phyloP scores from a whole-genome alignment of 2,888 invertebrate species.

The Odontomyia ornata region DNA sequence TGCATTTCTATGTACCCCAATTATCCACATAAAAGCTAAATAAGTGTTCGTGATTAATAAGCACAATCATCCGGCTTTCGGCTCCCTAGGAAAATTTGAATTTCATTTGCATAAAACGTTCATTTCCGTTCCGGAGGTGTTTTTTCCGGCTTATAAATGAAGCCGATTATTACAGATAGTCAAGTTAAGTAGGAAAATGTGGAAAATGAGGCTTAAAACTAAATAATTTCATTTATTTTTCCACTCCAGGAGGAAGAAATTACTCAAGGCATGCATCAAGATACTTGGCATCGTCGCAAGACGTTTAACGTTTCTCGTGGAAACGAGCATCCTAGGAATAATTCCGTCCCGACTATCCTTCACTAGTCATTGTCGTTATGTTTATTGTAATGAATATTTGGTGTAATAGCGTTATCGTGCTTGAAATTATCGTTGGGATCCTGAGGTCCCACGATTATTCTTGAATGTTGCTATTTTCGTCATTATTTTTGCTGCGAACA shows the following conservation, averaged over 20 bases:
- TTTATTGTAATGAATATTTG: slow-evolving; percentile 24
- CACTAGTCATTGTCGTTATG: slow-evolving; percentile 19
- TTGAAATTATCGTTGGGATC: not conserved
- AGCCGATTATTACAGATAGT: slow-evolving; percentile 19
- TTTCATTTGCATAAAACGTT: slow-evolving; percentile 28
- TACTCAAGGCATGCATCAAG: not conserved
- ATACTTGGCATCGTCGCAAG: not conserved
- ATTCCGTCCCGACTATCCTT: not conserved
- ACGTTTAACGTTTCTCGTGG: not conserved
- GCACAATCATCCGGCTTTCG: slow-evolving; percentile 11
- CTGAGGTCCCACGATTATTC: not conserved
- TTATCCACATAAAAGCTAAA: not conserved
- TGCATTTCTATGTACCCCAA: not conserved
- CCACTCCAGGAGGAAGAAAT: not conserved
- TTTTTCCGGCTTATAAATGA: slow-evolving; percentile 28
- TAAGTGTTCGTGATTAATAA: slow-evolving; percentile 29
- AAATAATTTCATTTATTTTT: slow-evolving; percentile 18
- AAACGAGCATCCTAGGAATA: not conserved
- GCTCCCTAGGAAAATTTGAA: slow-evolving; percentile 12
- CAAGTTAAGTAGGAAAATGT: slow-evolving; percentile 14
- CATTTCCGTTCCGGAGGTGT: slow-evolving; percentile 31
- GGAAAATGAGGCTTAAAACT: slow-evolving; percentile 15
- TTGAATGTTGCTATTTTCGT: not conserved
- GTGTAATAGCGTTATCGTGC: slow-evolving; percentile 22
- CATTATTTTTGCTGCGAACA: not conserved